These are phyloP conservation scores for Pungitius pungitius DNA, from an alignment of 2,113 vertebrate species.

Conservation along the genomic window DNA sequence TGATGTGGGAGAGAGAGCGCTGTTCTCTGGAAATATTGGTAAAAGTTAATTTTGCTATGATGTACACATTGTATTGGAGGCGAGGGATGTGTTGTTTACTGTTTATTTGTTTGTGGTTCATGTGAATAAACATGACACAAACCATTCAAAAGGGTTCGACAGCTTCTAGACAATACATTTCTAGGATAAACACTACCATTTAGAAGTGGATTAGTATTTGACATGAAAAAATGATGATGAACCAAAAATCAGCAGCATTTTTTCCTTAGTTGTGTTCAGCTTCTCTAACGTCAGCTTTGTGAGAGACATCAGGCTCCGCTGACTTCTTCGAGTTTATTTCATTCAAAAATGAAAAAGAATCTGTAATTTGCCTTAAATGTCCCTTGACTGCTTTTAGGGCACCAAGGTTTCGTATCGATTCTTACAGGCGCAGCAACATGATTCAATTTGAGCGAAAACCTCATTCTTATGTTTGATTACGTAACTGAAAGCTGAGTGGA, in stretches of 20 bases:
- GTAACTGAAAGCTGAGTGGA: not conserved
- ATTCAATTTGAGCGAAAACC: not conserved
- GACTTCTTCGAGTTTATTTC: not conserved
- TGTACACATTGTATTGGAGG: slow-evolving; percentile 7
- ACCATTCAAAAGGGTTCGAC: too few relatives aligned
- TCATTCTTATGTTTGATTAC: not conserved
- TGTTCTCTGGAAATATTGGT: slow-evolving; percentile 46
- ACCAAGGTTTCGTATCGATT: not conserved
- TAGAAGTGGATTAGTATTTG: too few relatives aligned
- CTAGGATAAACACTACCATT: too few relatives aligned
- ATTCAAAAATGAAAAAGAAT: not conserved
- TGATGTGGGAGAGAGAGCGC: not conserved
- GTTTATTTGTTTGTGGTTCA: slow-evolving; percentile 33
- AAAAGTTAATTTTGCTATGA: slow-evolving; percentile 5
- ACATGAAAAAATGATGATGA: too few relatives aligned
- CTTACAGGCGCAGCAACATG: not conserved
- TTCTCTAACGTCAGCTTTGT: slow-evolving; percentile 8
- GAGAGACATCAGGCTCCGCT: slow-evolving; percentile 4
- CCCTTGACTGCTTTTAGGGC: not conserved
- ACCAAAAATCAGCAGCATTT: too few relatives aligned
- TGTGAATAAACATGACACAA: too few relatives aligned
- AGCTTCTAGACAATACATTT: too few relatives aligned
- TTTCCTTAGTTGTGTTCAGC: not conserved
- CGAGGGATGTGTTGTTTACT: slow-evolving; percentile 27
- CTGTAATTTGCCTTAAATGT: not conserved